Evolutionary conservation across 1,140 invertebrate genomes (phyloP).

Genomic region (Drosophila quadrilineata): DNA sequence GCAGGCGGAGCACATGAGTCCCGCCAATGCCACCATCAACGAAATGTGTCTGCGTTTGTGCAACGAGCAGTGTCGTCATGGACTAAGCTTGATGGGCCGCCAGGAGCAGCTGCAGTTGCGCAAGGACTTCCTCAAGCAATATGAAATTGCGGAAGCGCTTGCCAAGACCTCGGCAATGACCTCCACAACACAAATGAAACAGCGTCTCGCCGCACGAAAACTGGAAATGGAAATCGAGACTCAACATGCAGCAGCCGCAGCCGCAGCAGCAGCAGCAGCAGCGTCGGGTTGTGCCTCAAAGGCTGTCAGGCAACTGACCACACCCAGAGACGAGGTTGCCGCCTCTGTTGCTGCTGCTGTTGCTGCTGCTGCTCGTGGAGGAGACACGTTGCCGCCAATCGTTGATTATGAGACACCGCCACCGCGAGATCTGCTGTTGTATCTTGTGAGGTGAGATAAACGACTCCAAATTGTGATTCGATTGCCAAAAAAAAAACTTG

Average conservation of each 20-base stretch:
- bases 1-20: slow-evolving; percentile 26
- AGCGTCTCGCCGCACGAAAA: slow-evolving; percentile 82
- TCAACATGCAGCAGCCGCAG: too few species aligned
- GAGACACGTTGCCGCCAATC: slow-evolving; percentile 60
- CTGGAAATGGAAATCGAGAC: slow-evolving; percentile 82
- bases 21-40: slow-evolving; percentile 45
- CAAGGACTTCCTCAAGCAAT: slow-evolving; percentile 82
- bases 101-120: slow-evolving; percentile 41
- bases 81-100: slow-evolving; percentile 56
- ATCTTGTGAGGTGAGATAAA: slow-evolving; percentile 84
- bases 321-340: slow-evolving; percentile 34
- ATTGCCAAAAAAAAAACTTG: slow-evolving; percentile 33
- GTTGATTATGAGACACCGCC: slow-evolving; percentile 82
- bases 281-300: slow-evolving; percentile 5
- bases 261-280: background rate
- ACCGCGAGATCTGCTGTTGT: slow-evolving; percentile 84
- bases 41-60: slow-evolving; percentile 72
- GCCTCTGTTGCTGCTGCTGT: slow-evolving; percentile 1
- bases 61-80: slow-evolving; percentile 60
- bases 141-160: slow-evolving; percentile 84
- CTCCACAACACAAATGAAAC: slow-evolving; percentile 82
- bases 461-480: slow-evolving; percentile 14
- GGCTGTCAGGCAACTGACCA: slow-evolving; percentile 46
- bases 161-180: slow-evolving; percentile 84
- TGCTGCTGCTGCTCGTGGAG: slow-evolving; percentile 28